Conservation (phyloP, 2,113 vertebrate genomes). For the Empidonax alnorum region DNA sequence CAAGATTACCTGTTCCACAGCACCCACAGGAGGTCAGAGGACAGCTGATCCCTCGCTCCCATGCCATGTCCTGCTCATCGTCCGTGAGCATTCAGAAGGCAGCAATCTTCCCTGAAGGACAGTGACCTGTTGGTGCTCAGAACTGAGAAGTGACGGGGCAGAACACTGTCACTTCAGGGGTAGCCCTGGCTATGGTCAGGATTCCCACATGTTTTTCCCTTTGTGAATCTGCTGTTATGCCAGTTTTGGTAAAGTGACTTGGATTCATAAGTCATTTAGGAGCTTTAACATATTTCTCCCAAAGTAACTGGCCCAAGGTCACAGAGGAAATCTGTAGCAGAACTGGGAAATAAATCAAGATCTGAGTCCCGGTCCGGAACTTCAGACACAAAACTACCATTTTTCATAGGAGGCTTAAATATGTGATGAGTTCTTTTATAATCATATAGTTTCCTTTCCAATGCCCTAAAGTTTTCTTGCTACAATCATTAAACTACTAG, state of each 20-base stretch:
- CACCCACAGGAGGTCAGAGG: not conserved
- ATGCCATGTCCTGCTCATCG: not conserved
- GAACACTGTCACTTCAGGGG: not conserved
- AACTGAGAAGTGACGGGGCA: not conserved
- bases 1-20: not conserved
- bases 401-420: slow-evolving; percentile 39
- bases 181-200: not conserved
- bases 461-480: slow-evolving; percentile 17
- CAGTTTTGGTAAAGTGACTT: not conserved
- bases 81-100: not conserved
- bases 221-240: not conserved
- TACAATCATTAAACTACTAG: slow-evolving; percentile 40
- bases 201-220: not conserved
- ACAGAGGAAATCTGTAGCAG: slow-evolving; percentile 53
- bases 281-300: slow-evolving; percentile 34
- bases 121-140: not conserved
- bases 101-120: accelerated
- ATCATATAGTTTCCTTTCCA: slow-evolving; percentile 49
- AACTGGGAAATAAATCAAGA: slow-evolving; percentile 65
- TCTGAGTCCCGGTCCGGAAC: slow-evolving; percentile 45
- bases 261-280: not conserved
- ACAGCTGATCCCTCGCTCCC: not conserved
- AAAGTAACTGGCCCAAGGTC: slow-evolving; percentile 35
- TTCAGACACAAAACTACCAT: slow-evolving; percentile 32
- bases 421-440: slow-evolving; percentile 61